These are phyloP conservation scores for Mnemiopsis leidyi DNA, from an alignment of 37 sponge, comb jelly and placozoan genomes.

Conservation along the genomic window DNA sequence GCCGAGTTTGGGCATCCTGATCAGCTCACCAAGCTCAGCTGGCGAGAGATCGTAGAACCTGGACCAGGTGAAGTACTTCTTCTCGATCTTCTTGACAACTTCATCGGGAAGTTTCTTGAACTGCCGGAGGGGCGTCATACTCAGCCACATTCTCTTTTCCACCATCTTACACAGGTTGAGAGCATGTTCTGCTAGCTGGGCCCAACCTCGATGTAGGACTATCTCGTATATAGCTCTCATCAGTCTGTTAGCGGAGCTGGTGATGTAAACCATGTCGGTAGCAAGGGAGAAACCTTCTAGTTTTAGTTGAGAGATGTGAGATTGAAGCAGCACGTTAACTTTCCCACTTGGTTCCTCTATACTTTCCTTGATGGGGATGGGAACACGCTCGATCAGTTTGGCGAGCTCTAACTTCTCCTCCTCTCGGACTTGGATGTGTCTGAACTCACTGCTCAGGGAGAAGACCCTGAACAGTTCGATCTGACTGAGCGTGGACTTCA, in stretches of 20 bases:
- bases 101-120: constrained; percentile 96
- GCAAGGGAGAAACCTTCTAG: constrained; percentile 97
- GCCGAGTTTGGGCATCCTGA: constrained; percentile 96
- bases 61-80: constrained; percentile 97
- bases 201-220: constrained; percentile 91
- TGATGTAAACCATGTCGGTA: constrained; percentile 97
- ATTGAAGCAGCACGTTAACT: constrained; percentile 94
- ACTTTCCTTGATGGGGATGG: constrained; percentile 97
- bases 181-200: constrained; percentile 83
- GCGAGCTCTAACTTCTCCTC: constrained; percentile 95
- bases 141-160: constrained; percentile 97
- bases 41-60: constrained; percentile 88
- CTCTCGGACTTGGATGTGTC: constrained; percentile 93
- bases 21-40: constrained; percentile 95
- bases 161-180: constrained; percentile 96
- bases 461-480: constrained; percentile 96
- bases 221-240: constrained; percentile 95
- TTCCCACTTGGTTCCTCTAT: constrained; percentile 98
- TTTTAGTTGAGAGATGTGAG: constrained; percentile 97
- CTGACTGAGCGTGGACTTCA: constrained; percentile 93
- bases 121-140: constrained; percentile 98
- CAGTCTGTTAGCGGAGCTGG: constrained; percentile 96
- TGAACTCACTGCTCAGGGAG: constrained; percentile 96
- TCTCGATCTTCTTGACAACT: constrained; percentile 92
- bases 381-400: constrained; percentile 90